A percentile compares a stretch with the other conserved stretches of the same genome.
Evolutionary conservation across 2,888 invertebrate species (phyloP).

Genomic region (Microctonus brassicae): DNA sequence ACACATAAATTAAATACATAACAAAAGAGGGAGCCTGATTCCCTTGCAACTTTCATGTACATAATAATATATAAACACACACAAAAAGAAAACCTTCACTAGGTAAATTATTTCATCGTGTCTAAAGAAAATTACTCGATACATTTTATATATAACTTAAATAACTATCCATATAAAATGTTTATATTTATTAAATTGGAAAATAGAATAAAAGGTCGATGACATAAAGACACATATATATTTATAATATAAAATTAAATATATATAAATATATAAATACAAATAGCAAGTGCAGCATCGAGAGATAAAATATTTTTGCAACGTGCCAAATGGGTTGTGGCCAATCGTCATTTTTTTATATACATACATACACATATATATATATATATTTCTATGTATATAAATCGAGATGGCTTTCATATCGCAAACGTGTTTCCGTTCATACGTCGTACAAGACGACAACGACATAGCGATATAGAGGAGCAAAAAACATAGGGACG

Average conservation of each 20-base stretch:
- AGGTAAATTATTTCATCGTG: neutral
- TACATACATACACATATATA: neutral
- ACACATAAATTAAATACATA: neutral
- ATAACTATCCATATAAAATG: too few relatives aligned
- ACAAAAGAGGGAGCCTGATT: neutral
- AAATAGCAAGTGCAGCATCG: neutral
- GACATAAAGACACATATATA: neutral
- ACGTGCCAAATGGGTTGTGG: slow-evolving; percentile 28
- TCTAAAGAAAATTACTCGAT: slow-evolving; percentile 1
- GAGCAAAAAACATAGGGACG: neutral
- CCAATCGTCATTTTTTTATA: slow-evolving; percentile 10
- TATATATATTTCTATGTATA: too few relatives aligned
- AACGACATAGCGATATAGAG: neutral
- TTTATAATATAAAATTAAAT: too few relatives aligned
- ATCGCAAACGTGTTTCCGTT: slow-evolving; percentile 27
- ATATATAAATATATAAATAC: too few relatives aligned
- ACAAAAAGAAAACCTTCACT: slow-evolving; percentile 2
- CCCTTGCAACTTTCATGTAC: neutral
- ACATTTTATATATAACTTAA: too few relatives aligned
- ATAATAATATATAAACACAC: neutral
- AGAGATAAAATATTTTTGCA: neutral
- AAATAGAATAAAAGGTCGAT: neutral
- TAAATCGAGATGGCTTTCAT: slow-evolving; percentile 11
- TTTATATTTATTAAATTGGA: too few relatives aligned
- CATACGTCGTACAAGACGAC: slow-evolving; percentile 21